phyloP scores from a whole-genome alignment of 2,888 invertebrate species.

The Trissolcus japonicus region DNA sequence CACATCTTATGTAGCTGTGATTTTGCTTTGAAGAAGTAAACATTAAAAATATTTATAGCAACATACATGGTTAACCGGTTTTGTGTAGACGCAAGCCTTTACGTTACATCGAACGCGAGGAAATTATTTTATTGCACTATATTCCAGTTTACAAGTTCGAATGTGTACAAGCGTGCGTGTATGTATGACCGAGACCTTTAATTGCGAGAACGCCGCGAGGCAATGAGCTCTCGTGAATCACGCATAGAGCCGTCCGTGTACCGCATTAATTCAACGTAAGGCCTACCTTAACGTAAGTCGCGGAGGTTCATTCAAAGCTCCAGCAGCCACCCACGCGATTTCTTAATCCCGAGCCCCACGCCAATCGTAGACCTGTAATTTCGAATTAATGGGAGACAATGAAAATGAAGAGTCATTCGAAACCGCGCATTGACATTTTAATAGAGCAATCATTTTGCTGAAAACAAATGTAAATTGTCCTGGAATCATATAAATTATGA shows the following conservation, averaged over 20 bases:
- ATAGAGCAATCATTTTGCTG: constrained; percentile 50
- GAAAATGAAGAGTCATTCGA: constrained; percentile 54
- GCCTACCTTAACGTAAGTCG: constrained; percentile 55
- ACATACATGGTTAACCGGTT: constrained; percentile 61
- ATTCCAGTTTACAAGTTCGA: constrained; percentile 42
- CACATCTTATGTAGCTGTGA: constrained; percentile 76
- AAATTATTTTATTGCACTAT: constrained; percentile 60
- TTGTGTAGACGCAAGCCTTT: constrained; percentile 51
- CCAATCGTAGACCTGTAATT: constrained; percentile 51
- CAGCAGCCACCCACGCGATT: constrained; percentile 57
- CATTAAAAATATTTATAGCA: constrained; percentile 76
- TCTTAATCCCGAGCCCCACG: constrained; percentile 53
- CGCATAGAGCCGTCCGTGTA: constrained; percentile 55
- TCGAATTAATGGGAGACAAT: constrained; percentile 59
- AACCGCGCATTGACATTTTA: constrained; percentile 29
- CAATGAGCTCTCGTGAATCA: constrained; percentile 58
- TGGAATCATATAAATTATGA: constrained; percentile 16
- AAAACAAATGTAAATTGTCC: constrained; percentile 49
- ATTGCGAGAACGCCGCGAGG: constrained; percentile 57
- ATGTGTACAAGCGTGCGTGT: constrained; percentile 44
- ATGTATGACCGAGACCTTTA: constrained; percentile 59
- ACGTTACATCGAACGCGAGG: constrained; percentile 54
- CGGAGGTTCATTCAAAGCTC: constrained; percentile 55
- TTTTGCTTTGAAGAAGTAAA: constrained; percentile 76
- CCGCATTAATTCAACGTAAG: constrained; percentile 58